Conservation (phyloP, 2,113 vertebrate genomes). For the Cygnus buccinator region DNA sequence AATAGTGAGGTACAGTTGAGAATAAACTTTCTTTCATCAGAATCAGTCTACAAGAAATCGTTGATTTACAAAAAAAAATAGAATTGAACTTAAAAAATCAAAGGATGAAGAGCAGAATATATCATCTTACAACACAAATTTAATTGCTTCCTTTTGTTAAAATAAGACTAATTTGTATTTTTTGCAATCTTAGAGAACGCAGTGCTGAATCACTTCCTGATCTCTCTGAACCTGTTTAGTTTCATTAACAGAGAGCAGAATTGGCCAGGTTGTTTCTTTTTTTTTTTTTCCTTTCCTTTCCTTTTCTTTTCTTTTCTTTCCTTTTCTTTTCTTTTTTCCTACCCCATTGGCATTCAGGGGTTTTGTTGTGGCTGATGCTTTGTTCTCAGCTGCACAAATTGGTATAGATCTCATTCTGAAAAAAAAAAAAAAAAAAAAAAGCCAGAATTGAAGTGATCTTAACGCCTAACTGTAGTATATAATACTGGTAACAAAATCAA, state of each 20-base stretch:
- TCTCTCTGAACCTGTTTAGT: neutral
- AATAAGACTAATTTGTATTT: slow-evolving; percentile 11
- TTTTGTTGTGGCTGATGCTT: neutral
- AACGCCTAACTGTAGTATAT: neutral
- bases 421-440: neutral
- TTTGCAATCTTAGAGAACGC: neutral
- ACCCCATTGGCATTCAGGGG: neutral
- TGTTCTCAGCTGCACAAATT: neutral
- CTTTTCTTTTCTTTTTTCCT: neutral
- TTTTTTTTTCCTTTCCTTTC: neutral
- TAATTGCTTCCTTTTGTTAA: neutral
- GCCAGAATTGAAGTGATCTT: neutral
- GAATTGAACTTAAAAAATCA: neutral
- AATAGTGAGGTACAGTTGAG: neutral
- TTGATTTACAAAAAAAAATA: neutral
- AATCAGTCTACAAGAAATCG: neutral
- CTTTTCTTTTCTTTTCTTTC: neutral
- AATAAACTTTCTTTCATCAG: neutral
- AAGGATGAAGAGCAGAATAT: neutral
- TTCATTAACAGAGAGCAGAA: neutral
- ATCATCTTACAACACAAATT: neutral
- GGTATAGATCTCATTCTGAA: neutral
- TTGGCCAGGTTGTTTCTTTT: neutral
- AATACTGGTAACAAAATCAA: neutral
- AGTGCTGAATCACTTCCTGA: neutral